Conservation (phyloP, 2,888 invertebrate genomes). For the Epistrophella euchroma region DNA sequence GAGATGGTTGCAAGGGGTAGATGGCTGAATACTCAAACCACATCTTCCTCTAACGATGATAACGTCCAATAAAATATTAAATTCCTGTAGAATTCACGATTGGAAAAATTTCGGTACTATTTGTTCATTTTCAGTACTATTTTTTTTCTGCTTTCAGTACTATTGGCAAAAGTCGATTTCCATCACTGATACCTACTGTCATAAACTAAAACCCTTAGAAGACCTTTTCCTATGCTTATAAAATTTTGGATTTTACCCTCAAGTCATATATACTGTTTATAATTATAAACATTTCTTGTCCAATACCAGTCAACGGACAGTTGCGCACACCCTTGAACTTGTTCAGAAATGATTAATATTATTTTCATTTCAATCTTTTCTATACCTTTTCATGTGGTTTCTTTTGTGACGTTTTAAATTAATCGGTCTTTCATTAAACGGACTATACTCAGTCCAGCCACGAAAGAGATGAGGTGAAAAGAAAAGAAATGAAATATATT, state of each 20-base stretch:
- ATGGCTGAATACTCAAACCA: no score
- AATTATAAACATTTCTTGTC: conserved; percentile 1
- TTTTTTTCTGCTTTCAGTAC: no score
- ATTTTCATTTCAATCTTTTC: conserved; percentile 22
- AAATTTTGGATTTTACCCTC: neutral
- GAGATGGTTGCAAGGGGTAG: no score
- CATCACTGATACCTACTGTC: neutral
- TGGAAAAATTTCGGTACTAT: no score
- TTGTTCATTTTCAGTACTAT: no score
- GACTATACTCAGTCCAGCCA: neutral
- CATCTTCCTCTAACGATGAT: no score
- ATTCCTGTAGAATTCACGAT: no score
- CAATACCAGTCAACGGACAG: conserved; percentile 13
- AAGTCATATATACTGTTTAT: neutral
- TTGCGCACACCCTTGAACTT: conserved; percentile 63
- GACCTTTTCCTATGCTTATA: neutral
- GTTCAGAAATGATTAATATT: conserved; percentile 51
- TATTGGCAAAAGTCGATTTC: no score
- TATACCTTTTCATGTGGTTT: conserved; percentile 11
- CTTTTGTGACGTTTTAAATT: conserved; percentile 39
- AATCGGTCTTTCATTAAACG: conserved; percentile 31
- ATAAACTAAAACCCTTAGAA: neutral
- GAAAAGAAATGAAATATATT: conserved; percentile 38
- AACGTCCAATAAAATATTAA: no score
- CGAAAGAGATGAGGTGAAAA: neutral